phyloP scores from a whole-genome alignment of 2,888 invertebrate genomes.

The Oxytorus armatus region DNA sequence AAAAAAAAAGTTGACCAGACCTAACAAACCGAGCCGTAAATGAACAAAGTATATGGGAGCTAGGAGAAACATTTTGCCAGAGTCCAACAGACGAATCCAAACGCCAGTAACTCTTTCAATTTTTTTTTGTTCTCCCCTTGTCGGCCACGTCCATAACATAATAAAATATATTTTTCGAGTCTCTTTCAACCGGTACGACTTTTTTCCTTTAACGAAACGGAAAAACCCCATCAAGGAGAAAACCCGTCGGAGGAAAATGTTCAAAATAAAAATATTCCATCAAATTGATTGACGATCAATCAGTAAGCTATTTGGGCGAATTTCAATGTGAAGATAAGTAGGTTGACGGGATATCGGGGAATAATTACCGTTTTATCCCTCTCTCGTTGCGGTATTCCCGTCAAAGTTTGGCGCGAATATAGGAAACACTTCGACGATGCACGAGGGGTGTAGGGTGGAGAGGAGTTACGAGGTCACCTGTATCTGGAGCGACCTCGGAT shows the following conservation, averaged over 20 bases:
- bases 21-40: slow-evolving; percentile 51
- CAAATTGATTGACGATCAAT: not conserved
- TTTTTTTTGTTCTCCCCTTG: slow-evolving; percentile 19
- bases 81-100: not conserved
- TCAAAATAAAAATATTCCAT: not conserved
- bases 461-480: slow-evolving; percentile 73
- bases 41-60: slow-evolving; percentile 22
- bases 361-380: slow-evolving; percentile 41
- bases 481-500: slow-evolving; percentile 74
- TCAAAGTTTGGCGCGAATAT: slow-evolving; percentile 38
- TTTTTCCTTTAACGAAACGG: not conserved
- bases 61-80: slow-evolving; percentile 19
- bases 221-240: slow-evolving; percentile 24
- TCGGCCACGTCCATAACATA: not conserved
- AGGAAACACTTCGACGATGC: slow-evolving; percentile 48
- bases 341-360: slow-evolving; percentile 23
- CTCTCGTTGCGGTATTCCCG: slow-evolving; percentile 37
- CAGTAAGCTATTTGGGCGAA: not conserved
- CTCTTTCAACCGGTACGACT: not conserved
- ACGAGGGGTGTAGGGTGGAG: slow-evolving; percentile 64
- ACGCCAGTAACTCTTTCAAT: slow-evolving; percentile 44
- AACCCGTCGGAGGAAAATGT: not conserved
- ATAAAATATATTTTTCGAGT: slow-evolving; percentile 26
- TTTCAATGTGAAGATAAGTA: slow-evolving; percentile 20
- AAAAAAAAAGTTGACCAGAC: slow-evolving; percentile 5